phyloP scores from a whole-genome alignment of 2,888 invertebrate species.

The Nemurella pictetii region DNA sequence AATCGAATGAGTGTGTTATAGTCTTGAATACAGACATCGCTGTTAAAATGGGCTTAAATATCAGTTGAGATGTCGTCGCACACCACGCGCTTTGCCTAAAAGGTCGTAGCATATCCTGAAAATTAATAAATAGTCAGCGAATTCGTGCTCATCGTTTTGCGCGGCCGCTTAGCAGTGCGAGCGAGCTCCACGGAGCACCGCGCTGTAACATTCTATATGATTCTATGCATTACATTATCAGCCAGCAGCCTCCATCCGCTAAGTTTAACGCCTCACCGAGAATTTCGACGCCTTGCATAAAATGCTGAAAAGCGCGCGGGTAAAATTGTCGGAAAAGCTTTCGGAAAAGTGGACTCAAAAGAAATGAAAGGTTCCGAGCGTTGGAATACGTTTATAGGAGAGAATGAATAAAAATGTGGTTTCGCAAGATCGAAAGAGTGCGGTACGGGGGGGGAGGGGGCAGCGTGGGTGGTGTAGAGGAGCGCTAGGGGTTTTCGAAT shows the following conservation, averaged over 20 bases:
- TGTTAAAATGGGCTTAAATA: not conserved
- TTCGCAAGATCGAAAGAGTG: too few species aligned
- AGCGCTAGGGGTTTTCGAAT: not conserved
- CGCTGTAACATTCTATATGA: too few species aligned
- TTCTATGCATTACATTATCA: not conserved
- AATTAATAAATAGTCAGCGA: not conserved
- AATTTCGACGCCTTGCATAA: not conserved
- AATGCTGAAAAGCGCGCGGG: not conserved
- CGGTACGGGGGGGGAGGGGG: not conserved
- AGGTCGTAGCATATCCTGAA: not conserved
- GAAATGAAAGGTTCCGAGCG: not conserved
- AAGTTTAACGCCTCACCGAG: not conserved
- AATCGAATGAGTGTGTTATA: not conserved
- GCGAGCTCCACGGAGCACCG: not conserved
- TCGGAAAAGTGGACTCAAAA: not conserved
- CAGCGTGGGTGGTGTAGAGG: not conserved
- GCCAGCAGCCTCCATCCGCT: not conserved
- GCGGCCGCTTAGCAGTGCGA: not conserved
- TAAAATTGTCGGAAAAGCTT: not conserved
- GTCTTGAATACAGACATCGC: not conserved
- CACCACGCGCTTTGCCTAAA: not conserved
- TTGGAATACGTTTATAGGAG: not conserved
- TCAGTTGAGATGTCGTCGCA: too few species aligned
- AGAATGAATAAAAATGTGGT: conserved; percentile 12
- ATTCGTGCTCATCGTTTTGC: not conserved